Evolutionary conservation across 2,113 vertebrate genomes (phyloP).

Genomic region (human): GRCh38 chr5:59934001-59934500

Average conservation of each 20-base stretch:
- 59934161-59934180: too few species aligned
- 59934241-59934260: background rate
- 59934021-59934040: too few species aligned
- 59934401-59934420: background rate
- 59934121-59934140: too few species aligned
- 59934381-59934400: background rate
- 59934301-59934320: background rate
- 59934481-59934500: background rate
- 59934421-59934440: background rate
- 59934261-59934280: background rate
- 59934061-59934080: too few species aligned
- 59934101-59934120: too few species aligned
- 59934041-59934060: too few species aligned
- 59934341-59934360: background rate
- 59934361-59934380: background rate
- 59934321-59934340: background rate
- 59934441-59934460: background rate
- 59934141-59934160: too few species aligned
- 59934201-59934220: too few species aligned
- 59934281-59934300: background rate
- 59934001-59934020: too few species aligned
- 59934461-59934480: background rate
- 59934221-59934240: background rate
- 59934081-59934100: too few species aligned
- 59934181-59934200: too few species aligned